phyloP scores from a whole-genome alignment of 2,888 invertebrate genomes.

The Cataglyphis albicans region DNA sequence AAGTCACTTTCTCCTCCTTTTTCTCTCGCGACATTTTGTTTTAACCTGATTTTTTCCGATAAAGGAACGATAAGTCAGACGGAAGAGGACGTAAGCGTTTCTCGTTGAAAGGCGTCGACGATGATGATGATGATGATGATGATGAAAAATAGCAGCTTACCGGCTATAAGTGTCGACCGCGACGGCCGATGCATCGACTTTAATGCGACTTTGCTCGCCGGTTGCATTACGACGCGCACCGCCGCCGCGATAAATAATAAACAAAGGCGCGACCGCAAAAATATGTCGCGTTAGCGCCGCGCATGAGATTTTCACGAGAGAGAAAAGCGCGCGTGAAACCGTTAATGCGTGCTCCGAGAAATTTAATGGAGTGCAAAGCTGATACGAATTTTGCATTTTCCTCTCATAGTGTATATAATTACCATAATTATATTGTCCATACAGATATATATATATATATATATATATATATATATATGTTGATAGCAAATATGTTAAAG shows the following conservation, averaged over 20 bases:
- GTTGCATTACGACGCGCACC: slow-evolving; percentile 33
- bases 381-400: slow-evolving; percentile 26
- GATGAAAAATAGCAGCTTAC: background rate
- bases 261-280: slow-evolving; percentile 42
- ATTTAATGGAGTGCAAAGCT: slow-evolving; percentile 38
- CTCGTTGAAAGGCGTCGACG: slow-evolving; percentile 37
- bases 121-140: background rate
- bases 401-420: background rate
- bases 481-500: slow-evolving; percentile 37
- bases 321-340: background rate
- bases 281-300: slow-evolving; percentile 23
- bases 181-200: slow-evolving; percentile 25
- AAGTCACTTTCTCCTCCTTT: slow-evolving; percentile 20
- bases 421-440: background rate
- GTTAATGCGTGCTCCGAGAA: slow-evolving; percentile 31
- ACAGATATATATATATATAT: background rate
- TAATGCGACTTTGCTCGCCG: slow-evolving; percentile 40
- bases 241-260: slow-evolving; percentile 38
- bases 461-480: slow-evolving; percentile 5
- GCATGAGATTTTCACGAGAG: slow-evolving; percentile 12
- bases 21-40: slow-evolving; percentile 33
- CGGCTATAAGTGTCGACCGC: slow-evolving; percentile 4
- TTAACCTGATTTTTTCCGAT: slow-evolving; percentile 38
- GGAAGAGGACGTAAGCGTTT: slow-evolving; percentile 27
- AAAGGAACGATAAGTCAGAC: slow-evolving; percentile 48